A percentile compares a stretch with the other conserved stretches of the same genome.
phyloP scores from a whole-genome alignment of 2,888 invertebrate species.

The Eristalis pertinax region DNA sequence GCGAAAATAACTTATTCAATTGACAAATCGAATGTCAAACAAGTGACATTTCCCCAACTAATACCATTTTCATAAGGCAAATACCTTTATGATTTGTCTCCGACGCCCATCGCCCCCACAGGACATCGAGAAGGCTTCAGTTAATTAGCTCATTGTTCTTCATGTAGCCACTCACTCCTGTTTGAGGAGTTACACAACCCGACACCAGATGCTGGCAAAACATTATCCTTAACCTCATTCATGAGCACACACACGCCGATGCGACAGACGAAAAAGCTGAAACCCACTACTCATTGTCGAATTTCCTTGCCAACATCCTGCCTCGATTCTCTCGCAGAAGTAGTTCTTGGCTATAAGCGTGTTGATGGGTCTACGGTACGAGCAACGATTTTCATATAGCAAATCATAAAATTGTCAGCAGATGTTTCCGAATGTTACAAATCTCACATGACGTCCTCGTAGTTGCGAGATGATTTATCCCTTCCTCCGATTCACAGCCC shows the following conservation, averaged over 20 bases:
- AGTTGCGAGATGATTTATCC: slow-evolving; percentile 51
- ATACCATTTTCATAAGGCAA: not conserved
- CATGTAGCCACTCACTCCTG: not conserved
- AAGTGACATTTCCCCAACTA: not conserved
- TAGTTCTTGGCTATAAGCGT: not conserved
- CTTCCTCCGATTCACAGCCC: slow-evolving; percentile 18
- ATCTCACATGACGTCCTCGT: slow-evolving; percentile 30
- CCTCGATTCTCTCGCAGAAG: slow-evolving; percentile 17
- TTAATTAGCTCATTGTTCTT: slow-evolving; percentile 27
- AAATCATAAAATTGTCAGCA: slow-evolving; percentile 53
- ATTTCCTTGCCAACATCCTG: slow-evolving; percentile 42
- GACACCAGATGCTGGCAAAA: slow-evolving; percentile 17
- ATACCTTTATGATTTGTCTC: not conserved
- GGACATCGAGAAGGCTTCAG: not conserved
- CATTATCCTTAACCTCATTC: slow-evolving; percentile 32
- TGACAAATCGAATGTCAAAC: not conserved
- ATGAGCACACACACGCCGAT: not conserved
- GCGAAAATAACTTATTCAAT: not conserved
- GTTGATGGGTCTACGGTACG: slow-evolving; percentile 9
- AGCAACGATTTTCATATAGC: slow-evolving; percentile 36
- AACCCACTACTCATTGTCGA: slow-evolving; percentile 31
- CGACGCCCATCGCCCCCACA: not conserved
- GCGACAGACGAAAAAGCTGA: not conserved
- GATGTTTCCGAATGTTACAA: slow-evolving; percentile 50
- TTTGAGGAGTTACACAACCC: not conserved